A percentile compares a stretch with the other conserved stretches of the same genome.
phyloP scores from a whole-genome alignment of 2,797 vertebrate species.

The Myotis vivesi region DNA sequence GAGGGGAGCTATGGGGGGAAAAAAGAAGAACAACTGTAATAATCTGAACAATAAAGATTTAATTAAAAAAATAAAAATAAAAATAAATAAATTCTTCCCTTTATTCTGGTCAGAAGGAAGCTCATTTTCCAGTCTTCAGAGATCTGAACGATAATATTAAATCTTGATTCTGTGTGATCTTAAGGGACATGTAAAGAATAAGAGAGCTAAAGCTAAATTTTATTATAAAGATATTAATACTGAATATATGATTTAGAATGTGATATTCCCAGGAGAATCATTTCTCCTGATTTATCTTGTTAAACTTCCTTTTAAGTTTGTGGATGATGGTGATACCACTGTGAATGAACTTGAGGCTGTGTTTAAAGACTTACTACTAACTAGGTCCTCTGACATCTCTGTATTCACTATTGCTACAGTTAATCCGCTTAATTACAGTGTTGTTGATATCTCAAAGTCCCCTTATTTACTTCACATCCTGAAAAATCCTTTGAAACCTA shows the following conservation, averaged over 20 bases:
- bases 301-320: conserved; percentile 21
- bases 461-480: conserved; percentile 11
- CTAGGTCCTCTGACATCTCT: conserved; percentile 14
- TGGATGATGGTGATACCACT: background rate
- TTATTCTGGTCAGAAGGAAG: conserved; percentile 5
- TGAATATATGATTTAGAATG: background rate
- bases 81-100: background rate
- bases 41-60: too few relatives aligned
- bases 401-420: background rate
- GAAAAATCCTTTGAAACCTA: conserved; percentile 52
- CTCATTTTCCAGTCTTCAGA: background rate
- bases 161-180: background rate
- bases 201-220: background rate
- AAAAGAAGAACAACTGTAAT: too few relatives aligned
- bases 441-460: conserved; percentile 34
- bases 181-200: background rate
- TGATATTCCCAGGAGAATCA: background rate
- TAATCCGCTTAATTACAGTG: conserved; percentile 46
- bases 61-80: too few relatives aligned
- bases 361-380: conserved; percentile 14
- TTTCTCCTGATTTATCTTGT: background rate
- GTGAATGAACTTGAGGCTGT: conserved; percentile 24
- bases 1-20: too few relatives aligned
- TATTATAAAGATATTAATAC: conserved; percentile 13
- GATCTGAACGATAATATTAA: background rate